Percentiles rank a stretch among this genome's conserved stretches.
phyloP scores from a whole-genome alignment of 2,113 vertebrate genomes.

The Macrotis lagotis region DNA sequence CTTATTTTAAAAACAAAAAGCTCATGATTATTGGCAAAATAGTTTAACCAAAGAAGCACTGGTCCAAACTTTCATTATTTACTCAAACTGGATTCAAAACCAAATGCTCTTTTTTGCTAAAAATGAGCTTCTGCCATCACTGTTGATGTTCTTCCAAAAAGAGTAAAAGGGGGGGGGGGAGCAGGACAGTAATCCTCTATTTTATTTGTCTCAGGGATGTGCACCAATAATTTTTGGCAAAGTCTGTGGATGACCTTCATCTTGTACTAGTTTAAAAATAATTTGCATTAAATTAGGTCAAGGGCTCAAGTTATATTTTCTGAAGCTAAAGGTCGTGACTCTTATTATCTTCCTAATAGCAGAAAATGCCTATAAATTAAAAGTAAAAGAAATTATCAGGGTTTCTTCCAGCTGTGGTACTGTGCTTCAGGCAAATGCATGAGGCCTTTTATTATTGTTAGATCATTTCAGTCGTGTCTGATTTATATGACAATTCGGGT shows the following conservation, averaged over 20 bases:
- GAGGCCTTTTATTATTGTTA: background rate
- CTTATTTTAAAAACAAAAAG: background rate
- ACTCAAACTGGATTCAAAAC: background rate
- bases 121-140: background rate
- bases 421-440: slow-evolving; percentile 32
- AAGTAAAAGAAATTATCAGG: background rate
- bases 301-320: slow-evolving; percentile 5
- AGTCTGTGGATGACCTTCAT: background rate
- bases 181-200: background rate
- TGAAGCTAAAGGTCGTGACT: slow-evolving; percentile 2
- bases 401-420: slow-evolving; percentile 18
- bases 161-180: background rate
- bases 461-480: background rate
- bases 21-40: background rate
- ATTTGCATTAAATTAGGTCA: slow-evolving; percentile 4
- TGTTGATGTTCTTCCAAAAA: background rate
- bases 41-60: background rate
- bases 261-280: background rate
- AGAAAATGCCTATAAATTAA: background rate
- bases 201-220: slow-evolving; percentile 5
- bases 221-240: background rate
- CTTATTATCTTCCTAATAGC: background rate
- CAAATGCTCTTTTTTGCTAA: background rate
- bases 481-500: background rate
- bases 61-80: background rate